phyloP scores from a whole-genome alignment of 1,140 invertebrate species.

The Polypedilum vanderplanki region DNA sequence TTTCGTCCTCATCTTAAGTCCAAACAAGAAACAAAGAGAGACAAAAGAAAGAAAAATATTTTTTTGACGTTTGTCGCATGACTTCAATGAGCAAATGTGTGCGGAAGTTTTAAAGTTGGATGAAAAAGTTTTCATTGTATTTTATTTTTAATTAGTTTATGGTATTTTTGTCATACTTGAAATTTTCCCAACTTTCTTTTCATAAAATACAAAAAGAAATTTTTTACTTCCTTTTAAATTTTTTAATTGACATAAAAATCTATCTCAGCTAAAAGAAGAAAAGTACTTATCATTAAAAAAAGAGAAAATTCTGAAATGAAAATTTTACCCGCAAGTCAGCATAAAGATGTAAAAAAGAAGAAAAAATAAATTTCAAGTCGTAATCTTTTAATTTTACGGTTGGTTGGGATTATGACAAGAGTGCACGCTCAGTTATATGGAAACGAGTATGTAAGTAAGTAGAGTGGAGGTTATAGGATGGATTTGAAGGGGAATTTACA shows the following conservation, averaged over 20 bases:
- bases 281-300: neutral
- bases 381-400: conserved; percentile 19
- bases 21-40: too few relatives aligned
- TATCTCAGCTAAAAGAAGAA: neutral
- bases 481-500: neutral
- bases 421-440: neutral
- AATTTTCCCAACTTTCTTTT: neutral
- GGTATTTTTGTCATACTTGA: neutral
- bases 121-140: neutral
- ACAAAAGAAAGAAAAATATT: too few relatives aligned
- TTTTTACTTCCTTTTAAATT: neutral
- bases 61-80: too few relatives aligned
- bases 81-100: too few relatives aligned
- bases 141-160: neutral
- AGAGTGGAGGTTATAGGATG: neutral
- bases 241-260: conserved; percentile 11
- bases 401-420: conserved; percentile 4
- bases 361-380: conserved; percentile 1
- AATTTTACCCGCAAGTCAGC: neutral
- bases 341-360: neutral
- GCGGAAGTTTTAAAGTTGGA: too few relatives aligned
- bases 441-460: neutral
- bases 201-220: neutral
- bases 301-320: neutral
- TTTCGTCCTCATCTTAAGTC: too few relatives aligned